phyloP scores from a whole-genome alignment of 2,888 invertebrate species.

The Geophilus truncorum region DNA sequence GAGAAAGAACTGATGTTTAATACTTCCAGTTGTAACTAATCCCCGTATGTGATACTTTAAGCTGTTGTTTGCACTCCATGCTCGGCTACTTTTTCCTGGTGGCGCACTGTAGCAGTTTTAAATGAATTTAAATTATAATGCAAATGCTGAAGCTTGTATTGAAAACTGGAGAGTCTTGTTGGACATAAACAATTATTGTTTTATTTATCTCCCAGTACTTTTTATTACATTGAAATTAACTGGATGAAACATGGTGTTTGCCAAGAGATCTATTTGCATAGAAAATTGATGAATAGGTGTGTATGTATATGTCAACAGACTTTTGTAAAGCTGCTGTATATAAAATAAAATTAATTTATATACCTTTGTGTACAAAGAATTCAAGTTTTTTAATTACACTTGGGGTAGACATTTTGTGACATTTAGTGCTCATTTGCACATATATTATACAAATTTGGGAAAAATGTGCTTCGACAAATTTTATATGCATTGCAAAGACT shows the following conservation, averaged over 20 bases:
- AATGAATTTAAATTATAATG: background rate
- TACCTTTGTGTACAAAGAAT: constrained; percentile 32
- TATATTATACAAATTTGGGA: no score
- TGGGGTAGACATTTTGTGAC: no score
- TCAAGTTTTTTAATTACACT: no score
- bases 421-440: no score
- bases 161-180: background rate
- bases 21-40: background rate
- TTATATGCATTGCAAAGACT: no score
- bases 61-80: constrained; percentile 1
- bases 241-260: background rate
- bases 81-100: background rate
- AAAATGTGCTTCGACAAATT: no score
- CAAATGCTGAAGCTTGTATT: background rate
- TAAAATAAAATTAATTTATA: constrained; percentile 35
- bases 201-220: constrained; percentile 16
- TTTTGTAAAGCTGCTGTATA: constrained; percentile 34
- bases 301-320: constrained; percentile 30
- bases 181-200: background rate
- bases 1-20: background rate
- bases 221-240: background rate
- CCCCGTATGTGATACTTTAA: background rate
- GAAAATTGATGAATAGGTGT: constrained; percentile 28
- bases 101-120: background rate
- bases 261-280: constrained; percentile 11